Percentiles rank a stretch among this genome's conserved stretches.
Evolutionary conservation across 2,888 invertebrate genomes (phyloP).

Genomic region (Lithophane semibrunnea): DNA sequence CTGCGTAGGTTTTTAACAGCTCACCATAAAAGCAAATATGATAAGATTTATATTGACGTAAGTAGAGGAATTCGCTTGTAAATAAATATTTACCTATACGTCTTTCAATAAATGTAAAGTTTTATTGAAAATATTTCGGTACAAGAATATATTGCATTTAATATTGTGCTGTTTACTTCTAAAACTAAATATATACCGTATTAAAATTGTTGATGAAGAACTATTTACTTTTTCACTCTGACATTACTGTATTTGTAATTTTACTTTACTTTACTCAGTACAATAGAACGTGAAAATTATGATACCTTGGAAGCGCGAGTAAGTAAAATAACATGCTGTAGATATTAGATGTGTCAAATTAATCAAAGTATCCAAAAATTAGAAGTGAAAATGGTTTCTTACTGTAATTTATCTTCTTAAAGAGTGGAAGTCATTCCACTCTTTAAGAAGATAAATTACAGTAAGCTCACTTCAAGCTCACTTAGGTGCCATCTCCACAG

Average conservation of each 20-base stretch:
- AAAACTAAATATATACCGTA: constrained; percentile 3
- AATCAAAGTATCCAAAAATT: background rate
- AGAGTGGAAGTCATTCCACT: too few relatives aligned
- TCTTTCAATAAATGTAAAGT: constrained; percentile 29
- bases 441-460: too few relatives aligned
- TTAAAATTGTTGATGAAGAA: background rate
- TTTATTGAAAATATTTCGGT: constrained; percentile 48
- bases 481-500: too few relatives aligned
- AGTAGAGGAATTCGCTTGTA: constrained; percentile 17
- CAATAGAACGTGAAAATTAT: background rate
- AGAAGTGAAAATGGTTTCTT: too few relatives aligned
- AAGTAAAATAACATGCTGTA: too few relatives aligned
- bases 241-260: background rate
- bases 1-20: constrained; percentile 31
- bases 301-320: background rate
- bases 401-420: too few relatives aligned
- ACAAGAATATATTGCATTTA: constrained; percentile 13
- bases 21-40: constrained; percentile 33
- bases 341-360: background rate
- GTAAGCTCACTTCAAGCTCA: too few relatives aligned
- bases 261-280: background rate
- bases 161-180: constrained; percentile 17
- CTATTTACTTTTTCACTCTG: background rate
- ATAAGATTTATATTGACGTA: constrained; percentile 34
- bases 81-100: constrained; percentile 36